Evolutionary conservation across 2,888 invertebrate genomes (phyloP).

Genomic region (Papilio elwesi): DNA sequence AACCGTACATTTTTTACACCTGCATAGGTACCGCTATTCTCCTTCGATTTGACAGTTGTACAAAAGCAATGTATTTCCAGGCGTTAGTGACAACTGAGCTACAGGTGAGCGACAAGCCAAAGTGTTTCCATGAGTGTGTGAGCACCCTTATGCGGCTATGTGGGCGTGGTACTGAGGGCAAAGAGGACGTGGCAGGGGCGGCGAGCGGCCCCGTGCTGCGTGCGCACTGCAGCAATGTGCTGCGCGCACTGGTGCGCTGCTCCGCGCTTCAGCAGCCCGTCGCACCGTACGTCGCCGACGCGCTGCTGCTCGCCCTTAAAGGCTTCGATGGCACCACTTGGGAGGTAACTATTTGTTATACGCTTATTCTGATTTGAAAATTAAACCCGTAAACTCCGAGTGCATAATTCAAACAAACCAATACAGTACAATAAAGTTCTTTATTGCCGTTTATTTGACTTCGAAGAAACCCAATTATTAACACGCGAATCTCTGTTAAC

Average conservation of each 20-base stretch:
- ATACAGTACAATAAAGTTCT: no score
- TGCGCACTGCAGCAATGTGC: slow-evolving; percentile 93
- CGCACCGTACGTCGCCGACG: slow-evolving; percentile 86
- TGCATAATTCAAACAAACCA: no score
- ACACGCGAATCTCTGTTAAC: no score
- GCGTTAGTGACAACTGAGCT: slow-evolving; percentile 91
- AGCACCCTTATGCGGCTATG: slow-evolving; percentile 73
- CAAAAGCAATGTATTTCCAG: slow-evolving; percentile 68
- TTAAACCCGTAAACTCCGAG: no score
- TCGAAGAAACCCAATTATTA: no score
- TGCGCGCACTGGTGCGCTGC: slow-evolving; percentile 91
- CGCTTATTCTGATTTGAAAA: no score
- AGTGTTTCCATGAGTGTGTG: slow-evolving; percentile 86
- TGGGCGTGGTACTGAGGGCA: slow-evolving; percentile 60
- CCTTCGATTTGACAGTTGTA: no score
- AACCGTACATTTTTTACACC: no score
- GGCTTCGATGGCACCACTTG: slow-evolving; percentile 90
- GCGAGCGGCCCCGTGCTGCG: slow-evolving; percentile 70
- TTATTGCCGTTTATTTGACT: no score
- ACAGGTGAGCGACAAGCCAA: slow-evolving; percentile 77
- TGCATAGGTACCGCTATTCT: background rate
- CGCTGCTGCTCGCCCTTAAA: slow-evolving; percentile 88
- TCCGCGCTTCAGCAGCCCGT: slow-evolving; percentile 87
- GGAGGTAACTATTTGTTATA: slow-evolving; percentile 85
- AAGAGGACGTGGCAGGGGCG: slow-evolving; percentile 57